Conservation (phyloP, 1,140 invertebrate genomes). For the Philotrypesis tridentata region DNA sequence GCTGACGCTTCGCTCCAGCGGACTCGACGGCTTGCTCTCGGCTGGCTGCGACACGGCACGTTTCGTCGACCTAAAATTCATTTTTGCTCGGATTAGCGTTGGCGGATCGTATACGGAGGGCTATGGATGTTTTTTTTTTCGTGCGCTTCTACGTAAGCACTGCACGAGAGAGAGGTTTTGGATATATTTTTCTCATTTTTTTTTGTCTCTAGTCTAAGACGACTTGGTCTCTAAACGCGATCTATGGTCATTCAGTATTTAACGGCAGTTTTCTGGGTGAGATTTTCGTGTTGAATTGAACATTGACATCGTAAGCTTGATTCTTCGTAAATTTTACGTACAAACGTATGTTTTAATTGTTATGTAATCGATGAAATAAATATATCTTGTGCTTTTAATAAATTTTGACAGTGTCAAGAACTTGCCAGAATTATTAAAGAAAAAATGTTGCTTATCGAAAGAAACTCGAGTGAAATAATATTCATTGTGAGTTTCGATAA, state of each 20-base stretch:
- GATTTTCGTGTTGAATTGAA: not conserved
- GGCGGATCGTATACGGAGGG: not conserved
- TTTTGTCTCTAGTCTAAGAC: not conserved
- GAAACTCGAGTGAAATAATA: not conserved
- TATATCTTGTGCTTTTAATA: not conserved
- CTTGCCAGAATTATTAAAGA: too few relatives aligned
- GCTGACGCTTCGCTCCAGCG: constrained; percentile 68
- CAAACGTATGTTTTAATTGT: not conserved
- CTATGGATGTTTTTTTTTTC: not conserved
- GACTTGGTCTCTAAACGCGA: not conserved
- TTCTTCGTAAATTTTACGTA: not conserved
- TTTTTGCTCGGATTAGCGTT: not conserved
- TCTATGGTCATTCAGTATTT: not conserved
- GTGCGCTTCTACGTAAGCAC: not conserved
- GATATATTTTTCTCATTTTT: not conserved
- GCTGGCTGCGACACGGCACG: constrained; percentile 66
- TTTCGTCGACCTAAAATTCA: constrained; percentile 67
- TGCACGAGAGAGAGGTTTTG: not conserved
- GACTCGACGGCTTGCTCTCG: constrained; percentile 49
- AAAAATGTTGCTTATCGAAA: too few relatives aligned
- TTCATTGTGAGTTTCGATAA: not conserved
- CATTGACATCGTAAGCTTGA: too few relatives aligned
- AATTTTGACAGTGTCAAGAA: too few relatives aligned
- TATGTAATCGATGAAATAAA: not conserved
- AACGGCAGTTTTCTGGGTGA: not conserved